A percentile compares a stretch with the other conserved stretches of the same genome.
phyloP scores from a whole-genome alignment of 2,888 invertebrate genomes.

The Temnothorax ravouxi region DNA sequence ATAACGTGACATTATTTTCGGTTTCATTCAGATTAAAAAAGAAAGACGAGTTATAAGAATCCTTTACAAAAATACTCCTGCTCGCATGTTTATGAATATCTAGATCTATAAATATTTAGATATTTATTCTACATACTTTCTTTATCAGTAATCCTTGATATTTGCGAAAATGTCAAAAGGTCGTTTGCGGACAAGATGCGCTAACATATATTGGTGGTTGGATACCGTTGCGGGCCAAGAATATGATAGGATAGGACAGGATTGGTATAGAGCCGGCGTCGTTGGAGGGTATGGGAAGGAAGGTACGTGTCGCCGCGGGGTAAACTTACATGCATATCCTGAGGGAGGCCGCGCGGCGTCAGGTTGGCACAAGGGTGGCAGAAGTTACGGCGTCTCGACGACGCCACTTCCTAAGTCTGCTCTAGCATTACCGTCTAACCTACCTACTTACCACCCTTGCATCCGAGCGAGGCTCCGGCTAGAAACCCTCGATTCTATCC shows the following conservation, averaged over 20 bases:
- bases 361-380: constrained; percentile 83
- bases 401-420: constrained; percentile 83
- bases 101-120: background rate
- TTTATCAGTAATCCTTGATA: background rate
- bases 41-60: background rate
- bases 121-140: background rate
- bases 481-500: constrained; percentile 45
- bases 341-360: constrained; percentile 79
- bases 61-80: background rate
- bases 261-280: constrained; percentile 51
- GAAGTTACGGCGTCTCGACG: constrained; percentile 86
- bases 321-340: constrained; percentile 81
- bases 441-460: constrained; percentile 47
- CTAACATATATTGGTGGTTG: constrained; percentile 9
- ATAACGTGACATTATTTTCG: background rate
- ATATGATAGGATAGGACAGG: constrained; percentile 80
- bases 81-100: background rate
- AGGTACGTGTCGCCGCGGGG: constrained; percentile 80
- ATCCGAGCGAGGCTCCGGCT: constrained; percentile 23
- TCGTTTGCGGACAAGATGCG: background rate
- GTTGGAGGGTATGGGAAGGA: constrained; percentile 49
- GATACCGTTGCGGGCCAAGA: constrained; percentile 62
- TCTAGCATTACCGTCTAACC: constrained; percentile 77
- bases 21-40: background rate
- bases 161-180: constrained; percentile 24